phyloP scores from a whole-genome alignment of 2,113 vertebrate genomes.

The Lucifuga dentata region DNA sequence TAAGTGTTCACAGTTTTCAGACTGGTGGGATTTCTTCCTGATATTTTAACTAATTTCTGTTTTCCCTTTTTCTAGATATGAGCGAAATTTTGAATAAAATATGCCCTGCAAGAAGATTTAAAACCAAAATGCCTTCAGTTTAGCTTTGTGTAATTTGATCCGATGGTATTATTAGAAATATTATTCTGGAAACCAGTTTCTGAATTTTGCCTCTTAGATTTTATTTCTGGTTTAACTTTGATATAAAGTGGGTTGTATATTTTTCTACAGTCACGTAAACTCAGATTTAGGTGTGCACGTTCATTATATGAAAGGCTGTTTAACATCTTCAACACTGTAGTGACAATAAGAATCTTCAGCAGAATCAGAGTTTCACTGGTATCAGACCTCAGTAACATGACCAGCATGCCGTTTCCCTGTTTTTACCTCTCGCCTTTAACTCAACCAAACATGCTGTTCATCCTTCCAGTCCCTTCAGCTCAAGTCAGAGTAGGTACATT shows the following conservation, averaged over 20 bases:
- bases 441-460: constrained; percentile 56
- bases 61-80: constrained; percentile 41
- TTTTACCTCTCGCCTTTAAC: constrained; percentile 65
- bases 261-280: constrained; percentile 76
- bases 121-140: constrained; percentile 78
- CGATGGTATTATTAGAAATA: constrained; percentile 37
- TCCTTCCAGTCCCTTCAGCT: constrained; percentile 47
- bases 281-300: too few species aligned
- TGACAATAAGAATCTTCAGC: constrained; percentile 31
- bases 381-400: constrained; percentile 49
- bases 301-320: constrained; percentile 40
- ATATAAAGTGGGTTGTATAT: constrained; percentile 63
- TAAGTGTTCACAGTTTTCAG: constrained; percentile 6
- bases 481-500: constrained; percentile 39
- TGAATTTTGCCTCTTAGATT: constrained; percentile 51
- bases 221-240: constrained; percentile 62
- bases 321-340: constrained; percentile 56
- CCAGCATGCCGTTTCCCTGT: constrained; percentile 48
- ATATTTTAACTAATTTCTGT: constrained; percentile 34
- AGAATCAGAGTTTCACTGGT: constrained; percentile 48
- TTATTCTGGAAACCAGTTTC: constrained; percentile 52
- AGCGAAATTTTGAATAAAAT: constrained; percentile 19
- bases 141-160: constrained; percentile 56
- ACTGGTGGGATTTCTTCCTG: background rate
- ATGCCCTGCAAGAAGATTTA: constrained; percentile 43